A percentile compares a stretch with the other conserved stretches of the same genome.
Conservation (phyloP, 2,113 vertebrate genomes). For the Pedetes capensis region DNA sequence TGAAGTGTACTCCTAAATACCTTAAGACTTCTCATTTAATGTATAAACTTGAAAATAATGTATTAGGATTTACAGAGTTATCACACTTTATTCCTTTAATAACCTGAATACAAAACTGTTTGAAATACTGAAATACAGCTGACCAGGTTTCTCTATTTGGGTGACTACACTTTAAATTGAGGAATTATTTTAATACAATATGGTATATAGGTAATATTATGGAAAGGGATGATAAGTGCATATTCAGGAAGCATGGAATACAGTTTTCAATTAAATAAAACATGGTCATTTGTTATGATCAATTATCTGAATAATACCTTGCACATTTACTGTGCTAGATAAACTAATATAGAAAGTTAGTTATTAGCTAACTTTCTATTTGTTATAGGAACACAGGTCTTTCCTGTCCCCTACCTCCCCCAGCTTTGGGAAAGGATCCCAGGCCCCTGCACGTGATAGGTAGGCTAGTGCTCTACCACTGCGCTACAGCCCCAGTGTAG, state of each 20-base stretch:
- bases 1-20: background rate
- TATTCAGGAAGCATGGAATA: background rate
- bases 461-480: background rate
- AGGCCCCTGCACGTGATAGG: background rate
- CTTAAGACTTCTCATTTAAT: background rate
- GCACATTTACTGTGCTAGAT: background rate
- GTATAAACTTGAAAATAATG: constrained; percentile 1
- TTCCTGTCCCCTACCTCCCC: too few species aligned
- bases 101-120: constrained; percentile 22
- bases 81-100: background rate
- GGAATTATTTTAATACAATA: background rate
- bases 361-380: background rate
- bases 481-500: background rate
- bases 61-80: background rate
- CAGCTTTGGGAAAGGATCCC: background rate
- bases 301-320: background rate
- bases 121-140: background rate
- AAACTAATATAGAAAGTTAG: background rate
- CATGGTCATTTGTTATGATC: background rate
- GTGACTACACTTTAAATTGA: constrained; percentile 2
- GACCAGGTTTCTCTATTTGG: background rate
- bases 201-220: background rate
- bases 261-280: constrained; percentile 34
- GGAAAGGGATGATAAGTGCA: background rate
- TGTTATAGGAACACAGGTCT: too few species aligned